Evolutionary conservation across 1,140 invertebrate genomes (phyloP).

Genomic region (Asbolus verrucosus): DNA sequence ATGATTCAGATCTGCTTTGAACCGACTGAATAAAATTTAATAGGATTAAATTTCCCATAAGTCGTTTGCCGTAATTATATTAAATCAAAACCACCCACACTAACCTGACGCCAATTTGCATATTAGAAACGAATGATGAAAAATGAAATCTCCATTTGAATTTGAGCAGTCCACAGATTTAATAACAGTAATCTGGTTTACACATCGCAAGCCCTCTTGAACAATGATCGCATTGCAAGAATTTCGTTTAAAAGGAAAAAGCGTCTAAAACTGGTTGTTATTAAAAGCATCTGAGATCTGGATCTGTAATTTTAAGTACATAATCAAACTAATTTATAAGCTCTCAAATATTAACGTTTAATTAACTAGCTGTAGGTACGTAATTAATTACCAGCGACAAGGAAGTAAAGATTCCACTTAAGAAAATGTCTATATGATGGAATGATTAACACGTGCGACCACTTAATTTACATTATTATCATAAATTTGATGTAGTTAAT

Average conservation of each 20-base stretch:
- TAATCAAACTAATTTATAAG: too few relatives aligned
- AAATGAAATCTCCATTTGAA: too few relatives aligned
- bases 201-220: too few relatives aligned
- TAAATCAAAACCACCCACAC: slow-evolving; percentile 18
- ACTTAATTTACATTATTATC: slow-evolving; percentile 3
- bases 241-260: too few relatives aligned
- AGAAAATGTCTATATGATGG: neutral
- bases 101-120: slow-evolving; percentile 8
- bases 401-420: slow-evolving; percentile 1
- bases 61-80: slow-evolving; percentile 7
- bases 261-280: too few relatives aligned
- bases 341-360: too few relatives aligned
- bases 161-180: too few relatives aligned
- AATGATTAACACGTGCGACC: slow-evolving; percentile 10
- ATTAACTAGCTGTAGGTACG: too few relatives aligned
- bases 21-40: slow-evolving; percentile 29
- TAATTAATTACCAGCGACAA: neutral
- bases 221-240: too few relatives aligned
- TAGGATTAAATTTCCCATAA: slow-evolving; percentile 17
- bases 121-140: slow-evolving; percentile 4
- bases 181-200: too few relatives aligned
- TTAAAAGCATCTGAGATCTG: too few relatives aligned
- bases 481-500: neutral
- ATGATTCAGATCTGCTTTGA: slow-evolving; percentile 23
- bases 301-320: too few relatives aligned